phyloP scores from a whole-genome alignment of 1,140 invertebrate genomes.

The Lerema accius region DNA sequence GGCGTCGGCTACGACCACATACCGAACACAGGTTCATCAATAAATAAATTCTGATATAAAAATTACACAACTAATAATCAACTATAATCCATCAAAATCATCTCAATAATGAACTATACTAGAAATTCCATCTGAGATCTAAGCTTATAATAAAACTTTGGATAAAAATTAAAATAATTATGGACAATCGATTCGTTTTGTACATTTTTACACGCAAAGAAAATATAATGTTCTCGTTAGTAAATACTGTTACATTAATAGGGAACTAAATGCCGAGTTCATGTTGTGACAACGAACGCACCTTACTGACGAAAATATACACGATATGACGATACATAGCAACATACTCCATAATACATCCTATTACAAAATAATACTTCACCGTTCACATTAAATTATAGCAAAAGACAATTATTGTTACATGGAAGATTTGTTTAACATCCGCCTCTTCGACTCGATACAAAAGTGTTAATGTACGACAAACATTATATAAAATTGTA shows the following conservation, averaged over 20 bases:
- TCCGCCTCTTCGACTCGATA: slow-evolving; percentile 34
- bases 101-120: slow-evolving; percentile 37
- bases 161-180: slow-evolving; percentile 79
- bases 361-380: slow-evolving; percentile 68
- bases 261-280: slow-evolving; percentile 60
- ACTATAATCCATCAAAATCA: slow-evolving; percentile 48
- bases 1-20: slow-evolving; percentile 65
- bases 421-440: slow-evolving; percentile 54
- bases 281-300: slow-evolving; percentile 64
- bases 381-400: slow-evolving; percentile 47
- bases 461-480: slow-evolving; percentile 49
- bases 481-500: slow-evolving; percentile 62
- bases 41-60: slow-evolving; percentile 77
- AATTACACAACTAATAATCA: slow-evolving; percentile 72
- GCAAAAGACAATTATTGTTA: slow-evolving; percentile 54
- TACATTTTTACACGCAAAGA: slow-evolving; percentile 78
- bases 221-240: slow-evolving; percentile 52
- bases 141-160: slow-evolving; percentile 81
- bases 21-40: slow-evolving; percentile 66
- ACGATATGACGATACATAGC: slow-evolving; percentile 30
- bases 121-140: slow-evolving; percentile 76
- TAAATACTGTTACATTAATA: slow-evolving; percentile 57
- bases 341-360: slow-evolving; percentile 51
- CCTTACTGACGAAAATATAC: slow-evolving; percentile 62
- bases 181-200: slow-evolving; percentile 69